A percentile compares a stretch with the other conserved stretches of the same genome.
Conservation (phyloP, 1,140 invertebrate species). For the Oryzaephilus surinamensis region DNA sequence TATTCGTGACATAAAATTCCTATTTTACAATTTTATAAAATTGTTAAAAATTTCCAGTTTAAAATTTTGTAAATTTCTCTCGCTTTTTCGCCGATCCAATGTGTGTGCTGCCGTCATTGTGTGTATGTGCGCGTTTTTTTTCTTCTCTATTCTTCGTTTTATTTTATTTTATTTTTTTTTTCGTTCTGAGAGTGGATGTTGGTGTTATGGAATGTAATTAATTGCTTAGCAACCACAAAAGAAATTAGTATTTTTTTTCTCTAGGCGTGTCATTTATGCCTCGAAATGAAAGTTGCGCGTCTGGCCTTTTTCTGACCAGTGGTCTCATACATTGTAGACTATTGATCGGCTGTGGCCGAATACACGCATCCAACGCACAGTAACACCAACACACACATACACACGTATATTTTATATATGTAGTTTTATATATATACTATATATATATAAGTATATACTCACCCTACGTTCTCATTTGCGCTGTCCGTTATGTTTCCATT, state of each 20-base stretch:
- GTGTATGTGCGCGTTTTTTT: too few relatives aligned
- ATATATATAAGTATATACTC: slow-evolving; percentile 6
- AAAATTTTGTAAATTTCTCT: too few relatives aligned
- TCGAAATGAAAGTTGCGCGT: slow-evolving; percentile 35
- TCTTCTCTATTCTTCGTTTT: neutral
- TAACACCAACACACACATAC: slow-evolving; percentile 24
- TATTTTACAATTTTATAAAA: too few relatives aligned
- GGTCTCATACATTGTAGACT: slow-evolving; percentile 34
- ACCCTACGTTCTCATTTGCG: slow-evolving; percentile 25
- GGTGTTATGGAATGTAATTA: neutral
- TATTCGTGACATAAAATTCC: too few relatives aligned
- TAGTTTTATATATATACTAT: slow-evolving; percentile 5
- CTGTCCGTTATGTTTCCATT: slow-evolving; percentile 34
- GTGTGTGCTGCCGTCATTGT: too few relatives aligned
- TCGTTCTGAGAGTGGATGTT: too few relatives aligned
- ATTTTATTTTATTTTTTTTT: too few relatives aligned
- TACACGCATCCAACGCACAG: slow-evolving; percentile 27
- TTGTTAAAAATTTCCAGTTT: too few relatives aligned
- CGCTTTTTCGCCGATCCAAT: too few relatives aligned
- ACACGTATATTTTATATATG: slow-evolving; percentile 13
- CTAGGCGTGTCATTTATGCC: slow-evolving; percentile 32
- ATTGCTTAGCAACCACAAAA: neutral
- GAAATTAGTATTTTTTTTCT: slow-evolving; percentile 15
- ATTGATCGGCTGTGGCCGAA: slow-evolving; percentile 31
- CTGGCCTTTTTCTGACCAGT: slow-evolving; percentile 34